Conservation (phyloP, 2,113 vertebrate genomes). For the Mionectes macconnelli region DNA sequence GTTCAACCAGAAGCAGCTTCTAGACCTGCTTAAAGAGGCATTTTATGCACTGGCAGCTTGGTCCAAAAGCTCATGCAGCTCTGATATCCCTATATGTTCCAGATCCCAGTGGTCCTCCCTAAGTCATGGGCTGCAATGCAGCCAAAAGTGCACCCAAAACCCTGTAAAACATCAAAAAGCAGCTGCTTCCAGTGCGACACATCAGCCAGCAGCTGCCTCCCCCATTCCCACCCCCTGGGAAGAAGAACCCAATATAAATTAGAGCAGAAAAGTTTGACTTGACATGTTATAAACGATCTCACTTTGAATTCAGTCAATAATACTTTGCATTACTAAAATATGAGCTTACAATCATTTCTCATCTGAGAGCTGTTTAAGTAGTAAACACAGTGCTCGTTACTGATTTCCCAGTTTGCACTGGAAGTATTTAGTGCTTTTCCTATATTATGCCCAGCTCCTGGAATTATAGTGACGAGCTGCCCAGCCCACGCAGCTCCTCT, state of each 20-base stretch:
- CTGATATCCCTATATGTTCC: background rate
- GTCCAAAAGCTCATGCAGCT: background rate
- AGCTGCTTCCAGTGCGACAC: background rate
- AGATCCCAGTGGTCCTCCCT: background rate
- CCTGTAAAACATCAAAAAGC: background rate
- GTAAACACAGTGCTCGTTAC: background rate
- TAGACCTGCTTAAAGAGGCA: background rate
- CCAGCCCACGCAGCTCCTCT: background rate
- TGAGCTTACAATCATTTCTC: background rate
- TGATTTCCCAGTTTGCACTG: background rate
- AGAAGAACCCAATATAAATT: background rate
- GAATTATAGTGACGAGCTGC: background rate
- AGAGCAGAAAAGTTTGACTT: background rate
- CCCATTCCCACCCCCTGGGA: background rate
- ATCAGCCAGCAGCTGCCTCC: background rate
- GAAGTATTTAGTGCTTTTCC: background rate
- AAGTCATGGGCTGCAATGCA: fast-evolving
- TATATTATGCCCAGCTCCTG: background rate
- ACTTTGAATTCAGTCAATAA: slow-evolving; percentile 8
- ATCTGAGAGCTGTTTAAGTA: background rate
- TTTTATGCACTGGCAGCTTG: background rate
- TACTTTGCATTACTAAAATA: slow-evolving; percentile 11
- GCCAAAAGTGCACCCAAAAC: background rate
- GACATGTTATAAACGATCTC: background rate
- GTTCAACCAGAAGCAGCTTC: background rate